These are phyloP conservation scores for Alauda arvensis DNA, from an alignment of 2,797 vertebrate species.

Conservation along the genomic window DNA sequence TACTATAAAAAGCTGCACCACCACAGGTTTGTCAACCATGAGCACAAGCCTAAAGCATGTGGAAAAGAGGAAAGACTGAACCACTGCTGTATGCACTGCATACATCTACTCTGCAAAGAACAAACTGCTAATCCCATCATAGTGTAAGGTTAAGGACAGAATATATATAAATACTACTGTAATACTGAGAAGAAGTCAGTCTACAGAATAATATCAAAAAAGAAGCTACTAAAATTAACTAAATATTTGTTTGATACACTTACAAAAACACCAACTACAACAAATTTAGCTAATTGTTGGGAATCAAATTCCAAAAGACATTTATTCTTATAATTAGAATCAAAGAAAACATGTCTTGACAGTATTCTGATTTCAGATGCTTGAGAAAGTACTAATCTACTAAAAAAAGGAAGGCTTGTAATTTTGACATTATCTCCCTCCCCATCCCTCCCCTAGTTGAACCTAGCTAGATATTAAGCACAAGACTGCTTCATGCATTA, in stretches of 20 bases:
- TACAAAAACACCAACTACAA: not conserved
- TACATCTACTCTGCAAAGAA: not conserved
- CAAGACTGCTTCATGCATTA: not conserved
- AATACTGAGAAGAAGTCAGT: not conserved
- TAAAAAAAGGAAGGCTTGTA: not conserved
- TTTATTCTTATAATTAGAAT: not conserved
- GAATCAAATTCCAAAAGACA: not conserved
- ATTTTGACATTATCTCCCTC: not conserved
- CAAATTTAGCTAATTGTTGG: not conserved
- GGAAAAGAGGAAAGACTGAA: not conserved
- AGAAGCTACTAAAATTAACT: not conserved
- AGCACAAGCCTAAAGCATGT: not conserved
- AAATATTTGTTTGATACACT: not conserved
- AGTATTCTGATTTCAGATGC: not conserved
- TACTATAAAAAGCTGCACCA: not conserved
- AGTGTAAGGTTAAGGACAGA: not conserved
- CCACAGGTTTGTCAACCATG: not conserved
- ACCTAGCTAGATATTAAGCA: not conserved
- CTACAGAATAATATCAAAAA: not conserved
- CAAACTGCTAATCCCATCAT: not conserved
- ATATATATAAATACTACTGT: not conserved
- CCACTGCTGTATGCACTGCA: not conserved
- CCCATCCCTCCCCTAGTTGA: not conserved
- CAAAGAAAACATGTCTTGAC: not conserved
- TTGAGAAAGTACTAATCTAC: not conserved